Evolutionary conservation across 2,113 vertebrate genomes (phyloP).

Genomic region (Myotis yumanensis): DNA sequence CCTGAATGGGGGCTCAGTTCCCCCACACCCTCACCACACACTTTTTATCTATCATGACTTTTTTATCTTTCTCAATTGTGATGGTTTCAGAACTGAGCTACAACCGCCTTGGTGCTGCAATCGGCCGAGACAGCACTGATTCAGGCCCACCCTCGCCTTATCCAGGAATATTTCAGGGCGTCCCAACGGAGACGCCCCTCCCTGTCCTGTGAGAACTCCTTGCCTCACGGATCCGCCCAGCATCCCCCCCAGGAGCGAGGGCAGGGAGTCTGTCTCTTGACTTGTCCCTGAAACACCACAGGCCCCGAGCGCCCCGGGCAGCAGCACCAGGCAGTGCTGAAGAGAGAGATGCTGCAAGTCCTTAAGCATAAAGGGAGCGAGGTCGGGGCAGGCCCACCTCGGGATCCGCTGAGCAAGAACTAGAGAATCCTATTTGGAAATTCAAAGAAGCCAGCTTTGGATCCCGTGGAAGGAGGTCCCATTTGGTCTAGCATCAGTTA

Average conservation of each 20-base stretch:
- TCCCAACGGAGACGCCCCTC: rapidly evolving
- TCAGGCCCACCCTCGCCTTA: not conserved
- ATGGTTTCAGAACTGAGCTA: not conserved
- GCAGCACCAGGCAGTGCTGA: rapidly evolving
- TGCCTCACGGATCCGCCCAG: not conserved
- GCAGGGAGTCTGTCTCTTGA: not conserved
- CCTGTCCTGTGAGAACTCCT: not conserved
- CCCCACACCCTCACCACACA: rapidly evolving
- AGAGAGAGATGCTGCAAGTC: not conserved
- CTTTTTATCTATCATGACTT: not conserved
- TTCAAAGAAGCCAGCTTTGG: not conserved
- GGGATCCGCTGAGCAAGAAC: not conserved
- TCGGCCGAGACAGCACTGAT: rapidly evolving
- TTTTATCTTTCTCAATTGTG: rapidly evolving
- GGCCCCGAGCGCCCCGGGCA: not conserved
- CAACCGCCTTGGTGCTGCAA: not conserved
- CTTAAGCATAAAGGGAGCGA: rapidly evolving
- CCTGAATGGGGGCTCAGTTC: not conserved
- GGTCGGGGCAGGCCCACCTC: rapidly evolving
- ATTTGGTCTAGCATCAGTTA: rapidly evolving
- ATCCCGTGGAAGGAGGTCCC: rapidly evolving
- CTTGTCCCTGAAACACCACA: not conserved
- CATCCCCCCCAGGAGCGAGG: not conserved
- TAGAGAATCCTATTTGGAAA: not conserved
- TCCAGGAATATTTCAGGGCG: not conserved